Evolutionary conservation across 2,888 invertebrate genomes (phyloP).

Genomic region (Tenthredo amoena): DNA sequence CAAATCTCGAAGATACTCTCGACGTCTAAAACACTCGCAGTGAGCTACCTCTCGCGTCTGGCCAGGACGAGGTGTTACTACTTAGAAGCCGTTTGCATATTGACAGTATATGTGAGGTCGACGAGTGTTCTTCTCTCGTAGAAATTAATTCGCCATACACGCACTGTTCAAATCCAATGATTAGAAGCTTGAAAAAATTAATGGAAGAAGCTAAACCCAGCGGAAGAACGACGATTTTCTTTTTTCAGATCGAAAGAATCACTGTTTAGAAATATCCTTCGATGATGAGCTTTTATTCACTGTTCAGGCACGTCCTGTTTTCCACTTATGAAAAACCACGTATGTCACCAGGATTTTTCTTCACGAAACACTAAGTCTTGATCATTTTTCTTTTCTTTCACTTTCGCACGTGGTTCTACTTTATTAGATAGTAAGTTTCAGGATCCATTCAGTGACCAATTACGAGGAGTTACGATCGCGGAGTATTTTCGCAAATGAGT

Average conservation of each 20-base stretch:
- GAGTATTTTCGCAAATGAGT: background rate
- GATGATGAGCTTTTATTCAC: background rate
- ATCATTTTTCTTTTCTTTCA: background rate
- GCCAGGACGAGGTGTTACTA: background rate
- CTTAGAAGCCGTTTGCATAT: background rate
- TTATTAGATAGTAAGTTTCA: background rate
- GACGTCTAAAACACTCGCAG: background rate
- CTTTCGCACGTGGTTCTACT: slow-evolving; percentile 4
- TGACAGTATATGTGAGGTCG: background rate
- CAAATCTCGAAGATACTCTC: background rate
- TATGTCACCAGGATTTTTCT: background rate
- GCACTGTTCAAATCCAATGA: background rate
- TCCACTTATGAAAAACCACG: background rate
- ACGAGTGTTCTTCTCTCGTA: background rate
- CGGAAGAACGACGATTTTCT: background rate
- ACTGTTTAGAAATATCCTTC: background rate
- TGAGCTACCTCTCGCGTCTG: background rate
- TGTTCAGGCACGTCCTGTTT: background rate
- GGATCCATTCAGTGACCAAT: background rate
- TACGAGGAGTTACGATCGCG: background rate
- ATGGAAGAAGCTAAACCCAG: background rate
- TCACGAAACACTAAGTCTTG: background rate
- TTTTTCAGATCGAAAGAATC: background rate
- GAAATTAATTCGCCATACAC: background rate
- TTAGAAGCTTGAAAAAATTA: background rate